Percentiles rank a stretch among this genome's conserved stretches.
Evolutionary conservation across 1,140 invertebrate genomes (phyloP).

Genomic region (Cyphomyrmex costatus): DNA sequence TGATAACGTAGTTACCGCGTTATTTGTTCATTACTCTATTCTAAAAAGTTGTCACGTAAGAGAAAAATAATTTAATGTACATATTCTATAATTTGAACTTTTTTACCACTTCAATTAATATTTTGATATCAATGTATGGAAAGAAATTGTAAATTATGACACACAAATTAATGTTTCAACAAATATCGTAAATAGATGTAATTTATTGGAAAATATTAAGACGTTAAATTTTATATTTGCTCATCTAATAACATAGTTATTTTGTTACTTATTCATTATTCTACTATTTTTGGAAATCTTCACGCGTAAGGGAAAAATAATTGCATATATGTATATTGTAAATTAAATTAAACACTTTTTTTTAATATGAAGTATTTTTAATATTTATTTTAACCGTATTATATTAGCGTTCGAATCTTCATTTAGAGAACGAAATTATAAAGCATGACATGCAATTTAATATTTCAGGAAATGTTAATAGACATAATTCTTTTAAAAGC

Average conservation of each 20-base stretch:
- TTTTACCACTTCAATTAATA: not conserved
- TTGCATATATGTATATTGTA: not conserved
- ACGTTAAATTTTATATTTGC: constrained; percentile 24
- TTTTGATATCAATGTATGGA: not conserved
- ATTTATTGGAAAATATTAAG: constrained; percentile 20
- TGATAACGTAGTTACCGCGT: not conserved
- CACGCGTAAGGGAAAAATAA: not conserved
- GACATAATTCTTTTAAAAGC: constrained; percentile 4
- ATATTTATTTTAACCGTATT: not conserved
- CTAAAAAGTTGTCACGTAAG: not conserved
- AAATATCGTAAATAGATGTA: not conserved
- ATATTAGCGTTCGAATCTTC: too few relatives aligned
- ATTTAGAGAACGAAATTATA: not conserved
- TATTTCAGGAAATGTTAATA: constrained; percentile 21
- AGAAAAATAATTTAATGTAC: not conserved
- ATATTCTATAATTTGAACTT: not conserved
- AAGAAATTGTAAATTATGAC: not conserved
- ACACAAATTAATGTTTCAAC: not conserved
- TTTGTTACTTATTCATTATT: not conserved
- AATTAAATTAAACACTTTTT: too few relatives aligned
- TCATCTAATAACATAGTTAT: not conserved
- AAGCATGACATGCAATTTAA: not conserved
- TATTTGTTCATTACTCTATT: not conserved
- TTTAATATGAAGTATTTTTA: not conserved
- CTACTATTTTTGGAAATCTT: not conserved